Conservation (phyloP, 2,113 vertebrate species). For the Garra rufa region DNA sequence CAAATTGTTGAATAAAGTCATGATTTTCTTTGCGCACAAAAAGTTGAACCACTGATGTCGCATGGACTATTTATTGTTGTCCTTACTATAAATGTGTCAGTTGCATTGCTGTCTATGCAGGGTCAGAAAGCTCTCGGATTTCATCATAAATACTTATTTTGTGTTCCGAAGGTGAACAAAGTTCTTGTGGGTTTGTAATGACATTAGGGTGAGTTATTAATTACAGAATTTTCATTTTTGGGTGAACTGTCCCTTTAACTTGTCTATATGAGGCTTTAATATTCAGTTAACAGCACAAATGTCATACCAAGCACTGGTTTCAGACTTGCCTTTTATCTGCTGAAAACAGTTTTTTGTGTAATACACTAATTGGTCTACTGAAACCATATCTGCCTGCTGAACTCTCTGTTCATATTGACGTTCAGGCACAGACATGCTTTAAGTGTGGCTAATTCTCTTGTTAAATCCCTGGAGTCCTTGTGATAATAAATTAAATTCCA, state of each 20-base stretch:
- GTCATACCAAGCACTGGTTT: neutral
- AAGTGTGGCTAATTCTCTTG: neutral
- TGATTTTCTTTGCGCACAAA: too few relatives aligned
- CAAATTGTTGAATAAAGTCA: too few relatives aligned
- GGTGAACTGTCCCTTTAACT: neutral
- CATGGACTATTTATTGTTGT: too few relatives aligned
- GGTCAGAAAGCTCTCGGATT: too few relatives aligned
- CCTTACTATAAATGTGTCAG: too few relatives aligned
- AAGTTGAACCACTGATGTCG: too few relatives aligned
- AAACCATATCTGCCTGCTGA: neutral
- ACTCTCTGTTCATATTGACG: neutral
- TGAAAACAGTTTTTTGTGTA: neutral
- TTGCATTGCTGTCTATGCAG: too few relatives aligned
- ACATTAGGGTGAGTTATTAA: too few relatives aligned
- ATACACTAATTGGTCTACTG: neutral
- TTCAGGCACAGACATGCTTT: neutral
- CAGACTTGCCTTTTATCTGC: neutral
- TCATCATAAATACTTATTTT: too few relatives aligned
- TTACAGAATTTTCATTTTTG: too few relatives aligned
- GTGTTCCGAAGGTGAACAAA: too few relatives aligned
- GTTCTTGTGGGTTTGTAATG: too few relatives aligned
- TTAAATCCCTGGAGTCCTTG: constrained; percentile 11
- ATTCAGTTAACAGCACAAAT: neutral
- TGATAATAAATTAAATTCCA: neutral
- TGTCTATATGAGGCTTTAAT: neutral